A percentile compares a stretch with the other conserved stretches of the same genome.
These are phyloP conservation scores for Anneissia japonica DNA, from an alignment of 35 echinoderm and acorn worm species.

Conservation along the genomic window DNA sequence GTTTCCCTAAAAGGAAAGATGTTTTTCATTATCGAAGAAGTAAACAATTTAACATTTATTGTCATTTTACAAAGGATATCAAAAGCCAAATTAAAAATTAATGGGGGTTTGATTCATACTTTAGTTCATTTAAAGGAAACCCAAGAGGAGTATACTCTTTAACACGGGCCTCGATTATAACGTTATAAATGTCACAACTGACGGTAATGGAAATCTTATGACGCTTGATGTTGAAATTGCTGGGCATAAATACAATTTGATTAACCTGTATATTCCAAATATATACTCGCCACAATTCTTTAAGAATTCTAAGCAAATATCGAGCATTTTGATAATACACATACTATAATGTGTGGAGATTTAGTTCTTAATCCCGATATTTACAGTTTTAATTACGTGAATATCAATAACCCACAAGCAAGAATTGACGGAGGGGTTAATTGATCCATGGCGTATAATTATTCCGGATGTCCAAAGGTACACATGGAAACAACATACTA, in stretches of 20 bases:
- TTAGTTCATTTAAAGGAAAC: not conserved
- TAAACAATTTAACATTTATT: constrained; percentile 13
- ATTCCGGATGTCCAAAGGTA: no score
- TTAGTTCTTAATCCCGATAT: constrained; percentile 17
- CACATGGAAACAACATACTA: no score
- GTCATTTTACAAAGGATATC: constrained; percentile 7
- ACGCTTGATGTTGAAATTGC: no score
- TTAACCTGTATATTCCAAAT: constrained; percentile 23
- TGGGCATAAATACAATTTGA: no score
- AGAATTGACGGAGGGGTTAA: not conserved
- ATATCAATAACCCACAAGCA: constrained; percentile 29
- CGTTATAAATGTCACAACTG: not conserved
- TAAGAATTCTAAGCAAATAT: constrained; percentile 16
- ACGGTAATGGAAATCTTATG: no score
- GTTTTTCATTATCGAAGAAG: constrained; percentile 20
- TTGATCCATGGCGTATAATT: constrained; percentile 6
- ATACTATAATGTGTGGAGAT: constrained; percentile 49
- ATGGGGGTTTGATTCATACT: constrained; percentile 12
- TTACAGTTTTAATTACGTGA: constrained; percentile 11
- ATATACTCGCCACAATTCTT: not conserved
- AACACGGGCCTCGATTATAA: not conserved
- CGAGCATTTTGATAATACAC: constrained; percentile 15
- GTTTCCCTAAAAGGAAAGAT: constrained; percentile 18
- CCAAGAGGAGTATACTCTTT: constrained; percentile 14
- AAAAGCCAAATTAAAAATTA: not conserved